These are phyloP conservation scores for Erythrolamprus reginae DNA, from an alignment of 2,113 vertebrate genomes.

Conservation along the genomic window DNA sequence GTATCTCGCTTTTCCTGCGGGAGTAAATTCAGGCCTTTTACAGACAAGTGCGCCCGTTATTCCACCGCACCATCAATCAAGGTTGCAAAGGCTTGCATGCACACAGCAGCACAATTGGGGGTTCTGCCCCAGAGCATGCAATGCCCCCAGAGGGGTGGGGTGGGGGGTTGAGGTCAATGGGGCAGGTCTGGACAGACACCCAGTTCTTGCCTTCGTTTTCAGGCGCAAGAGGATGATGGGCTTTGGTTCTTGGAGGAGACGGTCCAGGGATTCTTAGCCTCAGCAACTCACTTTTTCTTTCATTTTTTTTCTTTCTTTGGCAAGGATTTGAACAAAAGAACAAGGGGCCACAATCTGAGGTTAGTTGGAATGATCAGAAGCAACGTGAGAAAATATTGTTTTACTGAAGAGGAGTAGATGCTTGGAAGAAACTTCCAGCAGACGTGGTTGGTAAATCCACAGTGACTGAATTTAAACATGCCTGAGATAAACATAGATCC, in stretches of 20 bases:
- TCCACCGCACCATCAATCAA: neutral
- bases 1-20: neutral
- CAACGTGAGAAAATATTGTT: too few relatives aligned
- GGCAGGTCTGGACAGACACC: neutral
- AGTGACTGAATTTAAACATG: too few relatives aligned
- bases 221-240: neutral
- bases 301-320: too few relatives aligned
- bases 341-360: too few relatives aligned
- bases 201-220: neutral
- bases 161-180: neutral
- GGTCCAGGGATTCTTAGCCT: neutral
- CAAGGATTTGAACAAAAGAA: too few relatives aligned
- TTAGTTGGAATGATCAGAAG: too few relatives aligned
- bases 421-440: too few relatives aligned
- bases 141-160: neutral
- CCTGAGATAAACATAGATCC: too few relatives aligned
- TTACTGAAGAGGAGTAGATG: too few relatives aligned
- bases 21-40: neutral
- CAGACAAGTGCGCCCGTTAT: neutral
- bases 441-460: too few relatives aligned
- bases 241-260: neutral
- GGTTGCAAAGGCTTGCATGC: neutral
- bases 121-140: neutral
- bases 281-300: too few relatives aligned
- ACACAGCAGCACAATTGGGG: neutral